Conservation (phyloP, 2,797 vertebrate species). For the Telmatherina bonti region DNA sequence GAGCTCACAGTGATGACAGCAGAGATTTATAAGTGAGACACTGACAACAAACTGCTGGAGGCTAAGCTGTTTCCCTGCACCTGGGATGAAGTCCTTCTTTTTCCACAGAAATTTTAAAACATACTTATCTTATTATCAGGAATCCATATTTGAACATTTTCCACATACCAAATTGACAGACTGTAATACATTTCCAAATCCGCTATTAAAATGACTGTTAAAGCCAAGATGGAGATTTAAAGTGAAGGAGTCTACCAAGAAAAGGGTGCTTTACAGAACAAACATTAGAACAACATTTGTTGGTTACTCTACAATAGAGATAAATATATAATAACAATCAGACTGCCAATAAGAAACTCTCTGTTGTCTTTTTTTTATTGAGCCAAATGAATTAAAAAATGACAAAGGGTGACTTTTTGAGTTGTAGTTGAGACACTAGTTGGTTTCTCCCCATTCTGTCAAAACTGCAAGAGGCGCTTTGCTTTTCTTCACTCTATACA, state of each 20-base stretch:
- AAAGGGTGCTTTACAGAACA: background rate
- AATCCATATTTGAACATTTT: background rate
- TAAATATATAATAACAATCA: background rate
- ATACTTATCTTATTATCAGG: constrained; percentile 15
- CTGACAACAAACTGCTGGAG: constrained; percentile 49
- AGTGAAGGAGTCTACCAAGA: background rate
- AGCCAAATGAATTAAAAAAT: constrained; percentile 22
- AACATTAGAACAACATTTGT: background rate
- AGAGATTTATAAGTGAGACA: constrained; percentile 66
- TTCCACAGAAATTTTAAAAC: constrained; percentile 42
- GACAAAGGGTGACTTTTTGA: constrained; percentile 60
- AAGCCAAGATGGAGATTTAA: background rate
- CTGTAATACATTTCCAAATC: constrained; percentile 1
- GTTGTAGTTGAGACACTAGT: constrained; percentile 67
- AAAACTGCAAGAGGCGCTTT: constrained; percentile 33
- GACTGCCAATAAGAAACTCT: constrained; percentile 22
- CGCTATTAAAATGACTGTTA: background rate
- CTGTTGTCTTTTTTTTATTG: constrained; percentile 8
- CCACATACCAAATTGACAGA: constrained; percentile 19
- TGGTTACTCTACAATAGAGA: background rate
- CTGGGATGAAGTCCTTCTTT: constrained; percentile 47
- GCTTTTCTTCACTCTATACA: constrained; percentile 59
- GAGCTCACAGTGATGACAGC: constrained; percentile 38
- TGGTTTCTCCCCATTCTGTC: constrained; percentile 69
- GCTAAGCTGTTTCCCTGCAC: constrained; percentile 57